Percentiles rank a stretch among this genome's conserved stretches.
Evolutionary conservation across 1,140 invertebrate genomes (phyloP).

Genomic region (Leguminivora glycinivorella): DNA sequence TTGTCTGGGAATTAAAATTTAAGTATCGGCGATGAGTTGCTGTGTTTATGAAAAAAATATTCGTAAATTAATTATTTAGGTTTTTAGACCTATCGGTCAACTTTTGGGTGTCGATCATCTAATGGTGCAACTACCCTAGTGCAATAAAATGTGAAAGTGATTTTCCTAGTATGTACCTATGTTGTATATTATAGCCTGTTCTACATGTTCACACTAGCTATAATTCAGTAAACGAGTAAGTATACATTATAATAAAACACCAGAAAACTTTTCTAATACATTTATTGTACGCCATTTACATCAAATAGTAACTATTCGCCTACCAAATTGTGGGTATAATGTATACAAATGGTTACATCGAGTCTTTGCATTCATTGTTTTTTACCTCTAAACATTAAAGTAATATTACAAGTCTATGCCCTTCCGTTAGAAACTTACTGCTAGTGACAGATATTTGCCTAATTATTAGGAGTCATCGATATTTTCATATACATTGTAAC

Average conservation of each 20-base stretch:
- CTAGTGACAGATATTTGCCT: not conserved
- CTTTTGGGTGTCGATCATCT: no score
- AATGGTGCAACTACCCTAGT: no score
- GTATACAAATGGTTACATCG: constrained; percentile 47
- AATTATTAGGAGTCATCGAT: not conserved
- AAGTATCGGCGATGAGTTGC: no score
- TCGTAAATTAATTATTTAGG: no score
- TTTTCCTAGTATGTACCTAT: no score
- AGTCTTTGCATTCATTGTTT: constrained; percentile 42
- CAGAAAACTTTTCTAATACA: constrained; percentile 51
- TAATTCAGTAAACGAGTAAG: no score
- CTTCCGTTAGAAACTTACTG: not conserved
- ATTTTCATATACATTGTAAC: not conserved
- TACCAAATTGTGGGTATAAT: constrained; percentile 21
- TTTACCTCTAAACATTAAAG: constrained; percentile 8
- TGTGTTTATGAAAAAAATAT: no score
- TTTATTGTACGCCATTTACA: constrained; percentile 68
- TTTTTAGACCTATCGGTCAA: no score
- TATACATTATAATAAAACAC: not conserved
- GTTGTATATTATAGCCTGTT: no score
- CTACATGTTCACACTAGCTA: no score
- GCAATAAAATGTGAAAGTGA: no score
- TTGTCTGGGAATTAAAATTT: no score
- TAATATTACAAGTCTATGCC: not conserved
- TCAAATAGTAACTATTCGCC: constrained; percentile 60